Evolutionary conservation across 2,888 invertebrate genomes (phyloP).

Genomic region (Tetheella fluctuosa): DNA sequence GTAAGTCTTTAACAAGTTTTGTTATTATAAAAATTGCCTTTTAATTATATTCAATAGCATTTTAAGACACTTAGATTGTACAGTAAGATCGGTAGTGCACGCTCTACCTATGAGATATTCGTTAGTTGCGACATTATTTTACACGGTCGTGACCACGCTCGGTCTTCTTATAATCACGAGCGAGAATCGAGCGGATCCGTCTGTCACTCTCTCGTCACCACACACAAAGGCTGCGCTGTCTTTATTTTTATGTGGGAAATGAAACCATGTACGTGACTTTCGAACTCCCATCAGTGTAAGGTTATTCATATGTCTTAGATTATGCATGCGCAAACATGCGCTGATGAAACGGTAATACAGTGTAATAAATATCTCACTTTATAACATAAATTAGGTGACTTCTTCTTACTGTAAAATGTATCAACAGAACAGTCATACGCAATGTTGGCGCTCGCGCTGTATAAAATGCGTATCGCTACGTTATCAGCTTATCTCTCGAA

Average conservation of each 20-base stretch:
- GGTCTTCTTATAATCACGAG: slow-evolving; percentile 60
- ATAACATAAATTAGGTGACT: neutral
- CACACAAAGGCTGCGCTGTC: slow-evolving; percentile 54
- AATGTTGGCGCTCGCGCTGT: slow-evolving; percentile 56
- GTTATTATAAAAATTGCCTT: slow-evolving; percentile 5
- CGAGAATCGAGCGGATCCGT: slow-evolving; percentile 53
- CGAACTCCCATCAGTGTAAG: slow-evolving; percentile 33
- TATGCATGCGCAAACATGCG: neutral
- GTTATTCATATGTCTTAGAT: slow-evolving; percentile 17
- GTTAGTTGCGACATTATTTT: slow-evolving; percentile 68
- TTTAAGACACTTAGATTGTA: slow-evolving; percentile 21
- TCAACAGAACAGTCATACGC: slow-evolving; percentile 50
- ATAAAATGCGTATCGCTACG: slow-evolving; percentile 69
- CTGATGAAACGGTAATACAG: slow-evolving; percentile 1
- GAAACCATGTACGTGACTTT: slow-evolving; percentile 53
- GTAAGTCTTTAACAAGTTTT: slow-evolving; percentile 53
- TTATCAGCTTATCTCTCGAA: slow-evolving; percentile 80
- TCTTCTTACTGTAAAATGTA: slow-evolving; percentile 24
- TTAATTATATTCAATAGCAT: slow-evolving; percentile 23
- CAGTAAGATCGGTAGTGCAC: slow-evolving; percentile 38
- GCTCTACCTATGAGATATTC: slow-evolving; percentile 54
- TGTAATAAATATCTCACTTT: neutral
- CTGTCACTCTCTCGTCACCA: slow-evolving; percentile 59
- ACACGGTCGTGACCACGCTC: slow-evolving; percentile 74
- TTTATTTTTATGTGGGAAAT: slow-evolving; percentile 64